Conservation (phyloP, 1,140 invertebrate species). For the Sarcophaga bullata region DNA sequence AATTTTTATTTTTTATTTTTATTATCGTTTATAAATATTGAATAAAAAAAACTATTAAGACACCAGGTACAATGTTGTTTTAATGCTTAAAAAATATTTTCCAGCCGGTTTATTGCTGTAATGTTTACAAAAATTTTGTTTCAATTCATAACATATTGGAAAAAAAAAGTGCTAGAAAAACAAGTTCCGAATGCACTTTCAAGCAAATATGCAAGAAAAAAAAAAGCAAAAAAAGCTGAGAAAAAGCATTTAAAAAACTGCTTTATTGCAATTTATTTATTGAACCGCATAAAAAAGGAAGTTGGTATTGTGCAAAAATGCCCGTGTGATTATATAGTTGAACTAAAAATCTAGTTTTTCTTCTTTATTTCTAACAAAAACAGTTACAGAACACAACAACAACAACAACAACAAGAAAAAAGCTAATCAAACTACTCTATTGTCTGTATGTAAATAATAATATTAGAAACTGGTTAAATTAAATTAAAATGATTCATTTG, state of each 20-base stretch:
- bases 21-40: background rate
- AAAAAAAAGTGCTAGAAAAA: conserved; percentile 5
- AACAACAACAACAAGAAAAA: too few species aligned
- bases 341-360: conserved; percentile 11
- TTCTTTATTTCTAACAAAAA: background rate
- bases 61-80: background rate
- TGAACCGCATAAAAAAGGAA: conserved; percentile 4
- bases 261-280: conserved; percentile 1
- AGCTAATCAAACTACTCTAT: too few species aligned
- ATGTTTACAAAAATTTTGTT: background rate
- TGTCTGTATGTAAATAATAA: background rate
- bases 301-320: background rate
- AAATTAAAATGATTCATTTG: background rate
- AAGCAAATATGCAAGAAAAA: background rate
- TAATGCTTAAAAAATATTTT: background rate
- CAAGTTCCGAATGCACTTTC: background rate
- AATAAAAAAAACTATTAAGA: background rate
- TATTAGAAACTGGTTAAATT: background rate
- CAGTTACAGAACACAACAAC: background rate
- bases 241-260: background rate
- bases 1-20: too few species aligned
- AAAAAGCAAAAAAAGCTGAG: too few species aligned
- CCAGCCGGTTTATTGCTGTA: background rate
- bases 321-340: conserved; percentile 1
- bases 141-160: background rate